A percentile compares a stretch with the other conserved stretches of the same genome.
phyloP scores from a whole-genome alignment of 64 coral and sea anemone genomes.

The Montipora efflorescens region DNA sequence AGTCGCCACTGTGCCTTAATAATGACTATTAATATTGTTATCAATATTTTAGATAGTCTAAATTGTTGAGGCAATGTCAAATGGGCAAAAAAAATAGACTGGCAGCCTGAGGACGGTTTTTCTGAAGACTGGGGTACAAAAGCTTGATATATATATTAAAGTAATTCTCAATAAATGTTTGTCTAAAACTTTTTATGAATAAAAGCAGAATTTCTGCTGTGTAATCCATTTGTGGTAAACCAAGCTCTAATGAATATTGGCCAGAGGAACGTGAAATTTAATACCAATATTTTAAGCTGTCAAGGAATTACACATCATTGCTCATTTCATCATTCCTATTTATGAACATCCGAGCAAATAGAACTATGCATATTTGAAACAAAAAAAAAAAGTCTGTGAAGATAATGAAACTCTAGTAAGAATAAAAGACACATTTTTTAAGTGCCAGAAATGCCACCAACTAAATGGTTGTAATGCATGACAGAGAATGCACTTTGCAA shows the following conservation, averaged over 20 bases:
- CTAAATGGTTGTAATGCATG: background rate
- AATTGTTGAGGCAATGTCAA: too few relatives aligned
- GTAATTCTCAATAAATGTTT: too few relatives aligned
- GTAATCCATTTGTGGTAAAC: background rate
- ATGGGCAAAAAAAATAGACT: too few relatives aligned
- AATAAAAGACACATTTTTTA: background rate
- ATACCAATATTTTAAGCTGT: background rate
- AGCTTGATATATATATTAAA: too few relatives aligned
- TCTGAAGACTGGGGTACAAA: too few relatives aligned
- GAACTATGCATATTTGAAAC: background rate
- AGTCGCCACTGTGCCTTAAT: too few relatives aligned
- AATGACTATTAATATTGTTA: too few relatives aligned
- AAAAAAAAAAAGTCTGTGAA: background rate
- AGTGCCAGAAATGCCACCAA: background rate
- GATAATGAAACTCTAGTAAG: background rate
- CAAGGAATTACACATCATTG: background rate
- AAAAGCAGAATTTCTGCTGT: too few relatives aligned
- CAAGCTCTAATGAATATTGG: background rate
- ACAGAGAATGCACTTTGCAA: too few relatives aligned
- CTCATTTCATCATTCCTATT: constrained; percentile 14
- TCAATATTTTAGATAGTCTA: too few relatives aligned
- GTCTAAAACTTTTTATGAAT: background rate
- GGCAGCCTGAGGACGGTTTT: too few relatives aligned
- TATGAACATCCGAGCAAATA: background rate
- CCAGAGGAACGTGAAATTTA: background rate